Base-by-base conservation (phyloP, 2,113 vertebrate genomes). In the Pelodiscus sinensis region DNA sequence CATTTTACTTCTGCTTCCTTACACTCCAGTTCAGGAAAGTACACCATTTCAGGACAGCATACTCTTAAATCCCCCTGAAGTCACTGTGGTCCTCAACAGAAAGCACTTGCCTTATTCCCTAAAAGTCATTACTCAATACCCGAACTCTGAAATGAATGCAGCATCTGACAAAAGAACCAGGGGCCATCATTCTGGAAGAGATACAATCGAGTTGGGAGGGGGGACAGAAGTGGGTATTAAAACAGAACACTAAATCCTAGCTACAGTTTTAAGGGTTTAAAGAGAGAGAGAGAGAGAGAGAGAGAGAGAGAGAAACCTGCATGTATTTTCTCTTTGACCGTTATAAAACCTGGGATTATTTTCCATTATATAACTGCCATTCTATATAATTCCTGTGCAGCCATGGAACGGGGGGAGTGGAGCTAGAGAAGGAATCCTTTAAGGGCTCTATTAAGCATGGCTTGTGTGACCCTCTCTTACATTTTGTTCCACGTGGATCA, bases 291-390 rank as follows among this genome's bases (percentile, higher is more conserved):
- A 75, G 18, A n/a, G 4, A 35, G 18, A 71, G 9, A 35, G 19
- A 35, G 19, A 2, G 9, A 79, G 35, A 2, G 8, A 77, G 35
- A 0, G 62, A 11, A 65, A 0, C 0, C 7, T 62, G 15, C 65
- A 35, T 21, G 78, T 50, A 6, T 54, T 44, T 87, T 62, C n/a
- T 79, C 60, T 92, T 82, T 89, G 58, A 85, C 11, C 60, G 2
- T 58, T 84, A 31, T 16, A 92, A 88, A 31, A 82, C 15, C 50
- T 8, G 1, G 16, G 44, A 85, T 83, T 55, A 71, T 82, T 82
- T 94, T 80, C 18, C 58, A n/a, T 55, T 75, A 10, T 56, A 35
- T 89, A 81, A 79, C 8, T 86, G 27, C 38, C 44, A 50, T 38
- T 68, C 8, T 79, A 87, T 81, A 8, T 21, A 81, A 54, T 14